Conservation (phyloP, 1,140 invertebrate genomes). For the Drosophila parvula region DNA sequence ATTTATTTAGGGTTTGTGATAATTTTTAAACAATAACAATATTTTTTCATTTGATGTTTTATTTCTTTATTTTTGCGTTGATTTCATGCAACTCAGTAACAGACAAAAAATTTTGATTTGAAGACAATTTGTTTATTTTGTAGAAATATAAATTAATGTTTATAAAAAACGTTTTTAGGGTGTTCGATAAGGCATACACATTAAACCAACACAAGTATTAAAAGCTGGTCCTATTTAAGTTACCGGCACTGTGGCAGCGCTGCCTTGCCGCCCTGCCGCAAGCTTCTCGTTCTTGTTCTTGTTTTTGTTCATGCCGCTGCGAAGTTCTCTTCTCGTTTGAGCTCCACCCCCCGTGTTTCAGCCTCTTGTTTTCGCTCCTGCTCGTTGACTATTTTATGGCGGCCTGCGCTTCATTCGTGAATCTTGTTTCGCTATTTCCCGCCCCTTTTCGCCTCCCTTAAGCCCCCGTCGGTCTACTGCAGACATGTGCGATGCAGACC, state of each 20-base stretch:
- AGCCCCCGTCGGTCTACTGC: slow-evolving; percentile 13
- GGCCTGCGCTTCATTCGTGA: slow-evolving; percentile 42
- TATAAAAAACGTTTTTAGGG: neutral
- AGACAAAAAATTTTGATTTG: neutral
- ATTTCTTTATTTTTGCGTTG: neutral
- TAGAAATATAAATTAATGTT: neutral
- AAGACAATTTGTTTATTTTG: too few relatives aligned
- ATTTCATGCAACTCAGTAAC: too few relatives aligned
- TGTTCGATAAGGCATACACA: too few relatives aligned
- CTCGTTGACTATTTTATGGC: slow-evolving; percentile 55
- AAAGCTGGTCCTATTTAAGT: slow-evolving; percentile 8
- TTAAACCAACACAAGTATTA: too few relatives aligned
- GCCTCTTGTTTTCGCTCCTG: slow-evolving; percentile 19
- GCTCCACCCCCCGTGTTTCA: slow-evolving; percentile 18
- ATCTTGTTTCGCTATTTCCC: slow-evolving; percentile 58
- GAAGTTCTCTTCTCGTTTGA: slow-evolving; percentile 42
- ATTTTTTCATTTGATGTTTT: neutral
- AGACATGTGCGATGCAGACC: slow-evolving; percentile 37
- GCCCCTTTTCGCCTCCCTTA: slow-evolving; percentile 16
- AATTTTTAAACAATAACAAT: neutral
- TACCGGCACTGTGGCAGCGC: slow-evolving; percentile 22
- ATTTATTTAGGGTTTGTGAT: neutral
- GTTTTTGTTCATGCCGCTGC: slow-evolving; percentile 34
- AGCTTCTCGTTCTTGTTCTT: slow-evolving; percentile 38
- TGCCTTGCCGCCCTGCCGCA: slow-evolving; percentile 59